These are phyloP conservation scores for Pagetopsis macropterus DNA, from an alignment of 2,797 vertebrate genomes.

Conservation along the genomic window DNA sequence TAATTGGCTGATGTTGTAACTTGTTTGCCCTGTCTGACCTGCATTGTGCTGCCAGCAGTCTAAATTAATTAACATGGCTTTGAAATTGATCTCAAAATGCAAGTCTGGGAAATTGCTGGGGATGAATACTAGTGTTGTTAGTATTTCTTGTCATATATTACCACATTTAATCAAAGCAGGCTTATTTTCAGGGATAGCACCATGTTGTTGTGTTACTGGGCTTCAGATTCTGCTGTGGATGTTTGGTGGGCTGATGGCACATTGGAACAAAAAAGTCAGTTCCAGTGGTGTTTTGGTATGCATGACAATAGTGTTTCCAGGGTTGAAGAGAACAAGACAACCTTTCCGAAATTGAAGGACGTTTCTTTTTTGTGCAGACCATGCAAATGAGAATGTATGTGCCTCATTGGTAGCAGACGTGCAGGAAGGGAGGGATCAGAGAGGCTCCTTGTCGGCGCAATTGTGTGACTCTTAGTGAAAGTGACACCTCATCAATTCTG, in stretches of 20 bases:
- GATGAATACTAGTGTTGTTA: constrained; percentile 74
- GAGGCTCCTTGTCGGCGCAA: constrained; percentile 78
- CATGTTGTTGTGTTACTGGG: constrained; percentile 54
- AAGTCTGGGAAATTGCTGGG: constrained; percentile 75
- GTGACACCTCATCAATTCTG: constrained; percentile 86
- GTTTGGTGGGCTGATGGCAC: constrained; percentile 48
- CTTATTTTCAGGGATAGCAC: constrained; percentile 56
- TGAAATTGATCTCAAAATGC: constrained; percentile 82
- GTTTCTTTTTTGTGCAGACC: constrained; percentile 76
- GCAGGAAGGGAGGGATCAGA: constrained; percentile 81
- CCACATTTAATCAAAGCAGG: constrained; percentile 67
- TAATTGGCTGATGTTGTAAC: constrained; percentile 84
- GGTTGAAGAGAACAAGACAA: constrained; percentile 71
- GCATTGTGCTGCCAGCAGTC: constrained; percentile 80
- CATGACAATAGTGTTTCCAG: constrained; percentile 63
- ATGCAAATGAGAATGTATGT: constrained; percentile 77
- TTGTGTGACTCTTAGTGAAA: constrained; percentile 85
- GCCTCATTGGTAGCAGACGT: constrained; percentile 77
- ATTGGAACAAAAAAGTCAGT: constrained; percentile 17
- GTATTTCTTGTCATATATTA: constrained; percentile 71
- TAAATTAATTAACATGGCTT: constrained; percentile 82
- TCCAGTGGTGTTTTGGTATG: constrained; percentile 44
- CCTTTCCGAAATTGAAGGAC: constrained; percentile 83
- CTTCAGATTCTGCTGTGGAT: constrained; percentile 52
- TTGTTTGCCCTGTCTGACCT: constrained; percentile 82